Evolutionary conservation across 1,140 invertebrate genomes (phyloP).

Genomic region (Whitmania pigra): DNA sequence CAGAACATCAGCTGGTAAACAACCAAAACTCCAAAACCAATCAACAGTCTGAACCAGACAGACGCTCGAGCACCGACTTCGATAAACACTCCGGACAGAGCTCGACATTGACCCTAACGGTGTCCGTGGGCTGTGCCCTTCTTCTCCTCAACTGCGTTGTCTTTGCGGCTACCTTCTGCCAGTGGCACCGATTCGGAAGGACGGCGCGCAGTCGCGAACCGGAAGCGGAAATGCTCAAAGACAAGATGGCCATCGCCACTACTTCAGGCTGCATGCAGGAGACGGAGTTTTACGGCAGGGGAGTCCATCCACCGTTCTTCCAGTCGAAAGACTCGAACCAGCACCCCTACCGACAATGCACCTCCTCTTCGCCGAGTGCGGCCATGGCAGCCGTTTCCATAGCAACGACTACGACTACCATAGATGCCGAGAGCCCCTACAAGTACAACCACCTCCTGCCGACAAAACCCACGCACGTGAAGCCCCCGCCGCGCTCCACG

Average conservation of each 20-base stretch:
- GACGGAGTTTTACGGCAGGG: constrained; percentile 3
- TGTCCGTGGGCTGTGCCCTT: constrained; percentile 78
- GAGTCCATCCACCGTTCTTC: not conserved
- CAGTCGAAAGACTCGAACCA: not conserved
- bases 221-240: constrained; percentile 1
- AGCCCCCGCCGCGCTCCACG: too few relatives aligned
- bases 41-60: not conserved
- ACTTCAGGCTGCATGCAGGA: not conserved
- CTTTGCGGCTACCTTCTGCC: constrained; percentile 84
- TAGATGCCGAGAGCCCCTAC: not conserved
- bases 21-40: too few relatives aligned
- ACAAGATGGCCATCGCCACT: constrained; percentile 4
- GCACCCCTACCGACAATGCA: not conserved
- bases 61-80: constrained; percentile 31
- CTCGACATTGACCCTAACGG: constrained; percentile 63
- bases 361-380: not conserved
- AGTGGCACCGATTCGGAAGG: constrained; percentile 51
- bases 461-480: too few relatives aligned
- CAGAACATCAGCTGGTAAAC: too few relatives aligned
- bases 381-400: not conserved
- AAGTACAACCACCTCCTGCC: too few relatives aligned
- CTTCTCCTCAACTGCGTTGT: constrained; percentile 79
- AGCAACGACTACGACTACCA: not conserved
- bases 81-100: constrained; percentile 49
- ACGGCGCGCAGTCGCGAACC: not conserved